Evolutionary conservation across 1,140 invertebrate species (phyloP).

Genomic region (Diploscapter pachys): DNA sequence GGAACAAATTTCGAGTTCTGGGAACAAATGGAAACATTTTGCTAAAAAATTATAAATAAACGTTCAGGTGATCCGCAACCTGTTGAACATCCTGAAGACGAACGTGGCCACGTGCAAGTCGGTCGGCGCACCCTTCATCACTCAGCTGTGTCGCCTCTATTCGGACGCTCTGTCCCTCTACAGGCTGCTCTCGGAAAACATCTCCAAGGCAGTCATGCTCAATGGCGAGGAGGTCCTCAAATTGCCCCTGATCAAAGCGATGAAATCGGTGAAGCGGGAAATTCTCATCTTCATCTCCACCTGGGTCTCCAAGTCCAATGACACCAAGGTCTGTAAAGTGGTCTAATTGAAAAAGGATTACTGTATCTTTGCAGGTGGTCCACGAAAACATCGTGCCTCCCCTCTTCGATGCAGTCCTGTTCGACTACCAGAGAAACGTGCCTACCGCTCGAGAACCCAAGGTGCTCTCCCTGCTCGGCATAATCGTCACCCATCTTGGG

Average conservation of each 20-base stretch:
- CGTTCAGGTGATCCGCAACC: constrained; percentile 71
- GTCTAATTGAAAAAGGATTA: not conserved
- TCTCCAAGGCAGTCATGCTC: constrained; percentile 86
- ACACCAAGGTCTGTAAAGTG: constrained; percentile 67
- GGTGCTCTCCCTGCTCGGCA: constrained; percentile 92
- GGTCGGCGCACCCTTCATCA: not conserved
- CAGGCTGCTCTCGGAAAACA: constrained; percentile 76
- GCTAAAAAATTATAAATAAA: no score
- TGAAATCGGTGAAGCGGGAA: constrained; percentile 98
- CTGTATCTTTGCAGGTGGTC: constrained; percentile 30
- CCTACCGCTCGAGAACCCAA: constrained; percentile 93
- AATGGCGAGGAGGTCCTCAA: constrained; percentile 94
- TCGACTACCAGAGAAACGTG: constrained; percentile 91
- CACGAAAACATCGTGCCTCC: constrained; percentile 92
- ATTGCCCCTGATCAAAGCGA: constrained; percentile 79
- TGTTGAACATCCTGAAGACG: constrained; percentile 83
- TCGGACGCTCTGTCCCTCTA: constrained; percentile 99
- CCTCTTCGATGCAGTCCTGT: constrained; percentile 86
- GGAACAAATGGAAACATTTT: no score
- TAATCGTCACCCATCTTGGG: constrained; percentile 89
- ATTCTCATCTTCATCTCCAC: constrained; percentile 95
- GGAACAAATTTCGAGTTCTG: no score
- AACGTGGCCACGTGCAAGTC: not conserved
- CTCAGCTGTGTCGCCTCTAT: constrained; percentile 84
- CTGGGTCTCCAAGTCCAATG: constrained; percentile 87